These are phyloP conservation scores for Lophius americanus DNA, from an alignment of 2,797 vertebrate genomes.

Conservation along the genomic window DNA sequence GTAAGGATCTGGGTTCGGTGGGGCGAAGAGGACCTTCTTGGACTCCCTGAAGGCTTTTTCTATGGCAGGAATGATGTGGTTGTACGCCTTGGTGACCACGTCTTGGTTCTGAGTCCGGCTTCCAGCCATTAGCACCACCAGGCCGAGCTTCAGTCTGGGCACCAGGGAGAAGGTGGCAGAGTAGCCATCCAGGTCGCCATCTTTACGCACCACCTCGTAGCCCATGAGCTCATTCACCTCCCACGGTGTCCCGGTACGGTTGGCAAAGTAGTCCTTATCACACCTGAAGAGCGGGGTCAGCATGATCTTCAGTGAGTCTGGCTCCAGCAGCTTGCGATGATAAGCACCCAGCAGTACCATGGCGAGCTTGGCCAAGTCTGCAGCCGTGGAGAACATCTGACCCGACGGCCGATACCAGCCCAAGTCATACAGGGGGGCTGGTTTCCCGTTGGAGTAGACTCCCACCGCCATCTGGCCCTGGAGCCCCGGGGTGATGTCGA, in stretches of 20 bases:
- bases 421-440: conserved; percentile 91
- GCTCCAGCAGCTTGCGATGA: conserved; percentile 85
- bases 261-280: conserved; percentile 90
- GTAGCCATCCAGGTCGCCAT: conserved; percentile 93
- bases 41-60: conserved; percentile 89
- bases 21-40: conserved; percentile 78
- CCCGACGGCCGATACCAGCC: conserved; percentile 96
- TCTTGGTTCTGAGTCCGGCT: conserved; percentile 86
- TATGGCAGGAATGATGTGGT: conserved; percentile 88
- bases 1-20: conserved; percentile 86
- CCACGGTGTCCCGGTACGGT: conserved; percentile 93
- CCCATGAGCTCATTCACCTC: conserved; percentile 90
- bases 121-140: conserved; percentile 92
- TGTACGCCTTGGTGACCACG: conserved; percentile 83
- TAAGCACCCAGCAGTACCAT: conserved; percentile 89
- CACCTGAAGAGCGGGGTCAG: conserved; percentile 90
- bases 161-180: conserved; percentile 92
- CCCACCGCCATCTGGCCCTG: conserved; percentile 89
- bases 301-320: conserved; percentile 91
- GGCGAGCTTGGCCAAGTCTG: conserved; percentile 92
- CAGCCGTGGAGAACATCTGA: conserved; percentile 94
- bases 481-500: conserved; percentile 84
- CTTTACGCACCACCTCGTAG: conserved; percentile 90
- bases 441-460: conserved; percentile 87
- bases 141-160: conserved; percentile 88